Evolutionary conservation across 2,888 invertebrate species (phyloP), one percentile per base, ranked within the genome.

Genomic region (Bellardia bayeri): DNA sequence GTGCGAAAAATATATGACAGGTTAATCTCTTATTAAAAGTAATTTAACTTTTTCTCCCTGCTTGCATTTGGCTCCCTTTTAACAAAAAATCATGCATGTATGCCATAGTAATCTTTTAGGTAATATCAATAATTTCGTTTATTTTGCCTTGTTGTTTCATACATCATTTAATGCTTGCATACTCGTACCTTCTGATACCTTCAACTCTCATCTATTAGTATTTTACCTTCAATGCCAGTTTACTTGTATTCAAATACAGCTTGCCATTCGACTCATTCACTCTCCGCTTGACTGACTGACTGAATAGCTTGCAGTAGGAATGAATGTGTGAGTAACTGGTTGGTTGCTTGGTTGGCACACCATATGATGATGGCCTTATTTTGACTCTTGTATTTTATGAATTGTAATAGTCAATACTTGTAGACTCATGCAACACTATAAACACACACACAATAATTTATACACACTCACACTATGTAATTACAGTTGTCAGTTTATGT

Each of bases 401-500:
- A 75, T 81, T 71, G 66, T 69, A 69, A 54, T 74, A 78, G 61
- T 72, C 49, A 68, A 61, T 63, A 51, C 71, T 45, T 63, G 40
- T 11, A 68, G 37, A 61, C 16, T 69, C 14, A 30, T 23, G 30
- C 14, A 68, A 68, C 51, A 51, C 23, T 33, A 51, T 16, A 3
- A 11, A 68, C 33, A 56, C 30, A 54, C 54, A 58, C 16, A n/a
- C 69, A 49, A 45, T 66, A 37, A 82, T 37, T n/a, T 45, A 72
- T 11, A 54, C 69, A 13, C 64, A 68, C 14, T 58, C 45, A 4
- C 6, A 37, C 49, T 30, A 56, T 87, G 81, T 87, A 87, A 87
- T 87, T 87, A 87, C 78, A 82, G 78, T 82, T 85, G 84, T 87
- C 87, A 87, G 82, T 87, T 87, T 82, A 82, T 84, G 82, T 74